These are phyloP conservation scores for Pelagia noctiluca DNA, from an alignment of 30 jellyfish, hydroid and myxozoan species.

Conservation along the genomic window DNA sequence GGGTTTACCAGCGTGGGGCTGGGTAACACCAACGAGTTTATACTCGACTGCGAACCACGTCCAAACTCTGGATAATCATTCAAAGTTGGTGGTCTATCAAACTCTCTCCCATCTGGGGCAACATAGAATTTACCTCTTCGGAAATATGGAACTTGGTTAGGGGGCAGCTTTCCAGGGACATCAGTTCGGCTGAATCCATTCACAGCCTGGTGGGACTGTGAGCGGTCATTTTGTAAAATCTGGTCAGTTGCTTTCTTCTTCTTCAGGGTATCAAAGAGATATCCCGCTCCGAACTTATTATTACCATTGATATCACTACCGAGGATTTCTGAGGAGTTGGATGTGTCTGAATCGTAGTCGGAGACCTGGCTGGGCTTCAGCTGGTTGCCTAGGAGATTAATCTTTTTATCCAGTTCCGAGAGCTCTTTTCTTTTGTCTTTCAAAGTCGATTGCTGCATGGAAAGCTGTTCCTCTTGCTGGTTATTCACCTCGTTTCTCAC, in stretches of 20 bases:
- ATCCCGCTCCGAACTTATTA: conserved; percentile 49
- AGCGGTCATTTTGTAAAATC: conserved; percentile 11
- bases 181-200: conserved; percentile 29
- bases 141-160: conserved; percentile 63
- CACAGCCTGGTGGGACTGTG: conserved; percentile 29
- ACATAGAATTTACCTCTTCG: conserved; percentile 82
- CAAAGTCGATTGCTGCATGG: conserved; percentile 72
- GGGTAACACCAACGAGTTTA: conserved; percentile 29
- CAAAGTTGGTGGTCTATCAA: conserved; percentile 79
- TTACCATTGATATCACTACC: conserved; percentile 64
- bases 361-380: conserved; percentile 48
- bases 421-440: conserved; percentile 79
- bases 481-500: conserved; percentile 89
- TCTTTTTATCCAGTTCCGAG: conserved; percentile 72
- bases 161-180: background rate
- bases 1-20: conserved; percentile 36
- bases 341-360: conserved; percentile 64
- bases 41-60: conserved; percentile 54
- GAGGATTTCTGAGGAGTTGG: conserved; percentile 46
- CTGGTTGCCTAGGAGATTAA: conserved; percentile 77
- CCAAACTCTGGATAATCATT: conserved; percentile 72
- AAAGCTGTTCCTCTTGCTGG: conserved; percentile 82
- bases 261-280: conserved; percentile 66
- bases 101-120: conserved; percentile 86
- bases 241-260: conserved; percentile 48